Evolutionary conservation across 2,797 vertebrate species (phyloP), one percentile per base, ranked within the genome.

Genomic region (Betta splendens): DNA sequence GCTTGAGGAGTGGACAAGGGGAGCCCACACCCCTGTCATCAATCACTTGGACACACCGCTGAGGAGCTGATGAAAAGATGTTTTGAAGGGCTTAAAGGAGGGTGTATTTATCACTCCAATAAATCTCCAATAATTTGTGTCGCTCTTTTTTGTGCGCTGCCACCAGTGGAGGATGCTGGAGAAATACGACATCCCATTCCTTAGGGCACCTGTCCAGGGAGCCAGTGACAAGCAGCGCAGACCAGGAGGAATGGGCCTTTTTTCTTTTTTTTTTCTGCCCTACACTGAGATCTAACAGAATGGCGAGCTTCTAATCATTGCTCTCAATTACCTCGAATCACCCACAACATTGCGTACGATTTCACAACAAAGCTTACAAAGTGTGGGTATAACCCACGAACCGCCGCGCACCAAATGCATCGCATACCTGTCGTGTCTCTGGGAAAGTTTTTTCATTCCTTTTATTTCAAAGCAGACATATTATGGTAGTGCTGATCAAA

Each of bases 81-180:
- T 88, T 87, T 80, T 81, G 78, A 83, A 83, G 76, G 84, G 77
- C 76, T 86, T 83, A 77, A 85, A 87, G 87, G 69, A 71, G 67
- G 81, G 74, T 80, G 83, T 84, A 87, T 89, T 87, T 89, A 88
- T 88, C 85, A 85, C 82, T 66, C 67, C 58, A 63, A 86, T 87
- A 89, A 87, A 89, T 89, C 86, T 85, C 77, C 72, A 67, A 89
- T 87, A 87, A 88, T 89, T 84, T 85, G 80, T 86, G 85, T 84
- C 84, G 80, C 79, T 85, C 64, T 72, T 85, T 85, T 86, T 88
- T 86, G 83, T 85, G 80, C 67, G 77, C 81, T 79, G 81, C 80
- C 83, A 83, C 79, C 86, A 77, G 58, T 73, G 60, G 75, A 84
- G 76, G 77, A 81, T 70, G 71, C 57, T 58, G 10, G 50, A 83